Base-by-base conservation (phyloP, 1,140 invertebrate species). In the Vanessa atalanta region DNA sequence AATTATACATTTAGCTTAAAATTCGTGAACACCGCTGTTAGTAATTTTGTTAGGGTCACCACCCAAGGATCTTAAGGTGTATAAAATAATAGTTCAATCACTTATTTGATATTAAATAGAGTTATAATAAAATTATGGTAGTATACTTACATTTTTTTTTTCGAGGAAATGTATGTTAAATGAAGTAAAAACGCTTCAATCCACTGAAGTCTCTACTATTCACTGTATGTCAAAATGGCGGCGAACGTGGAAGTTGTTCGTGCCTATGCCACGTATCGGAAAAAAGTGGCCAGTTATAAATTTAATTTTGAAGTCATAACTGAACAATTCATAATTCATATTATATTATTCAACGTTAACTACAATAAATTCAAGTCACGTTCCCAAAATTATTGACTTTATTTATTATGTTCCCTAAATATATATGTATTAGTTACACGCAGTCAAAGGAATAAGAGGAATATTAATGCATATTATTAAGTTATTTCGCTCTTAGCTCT, bases 201-300 rank as follows among this genome's bases (percentile, higher is more conserved):
- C 94, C 94, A 95, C 94, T 94, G 93, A 94, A 95, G 93, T 92
- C 93, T 94, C 94, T 95, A 95, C 94, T 94, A 95, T 94, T 94
- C 95, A 94, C 94, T 95, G 94, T 94, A 95, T 95, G 95, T 95
- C 95, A 96, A 96, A 95, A 96, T 96, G 95, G 91, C 91, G 91
- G 95, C 95, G 95, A 95, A 95, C 93, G 94, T 95, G 93, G 93
- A 95, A 95, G 93, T 95, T 94, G 90, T 95, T 95, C 94, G 94
- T 95, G 93, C 94, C 93, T 94, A 94, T 95, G 95, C 95, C 95
- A 96, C 95, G 95, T 96, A 95, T 95, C 93, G 95, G 83, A 63
- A 85, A 88, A 61, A 91, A 91, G 87, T 92, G 88, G 88, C 90
- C 90, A 92, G 89, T 78, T 76, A 76, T 53, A 85, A 88, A 82